Evolutionary conservation across 2,797 vertebrate species (phyloP), one percentile per base, ranked within the genome.

Genomic region (Melopsittacus undulatus): DNA sequence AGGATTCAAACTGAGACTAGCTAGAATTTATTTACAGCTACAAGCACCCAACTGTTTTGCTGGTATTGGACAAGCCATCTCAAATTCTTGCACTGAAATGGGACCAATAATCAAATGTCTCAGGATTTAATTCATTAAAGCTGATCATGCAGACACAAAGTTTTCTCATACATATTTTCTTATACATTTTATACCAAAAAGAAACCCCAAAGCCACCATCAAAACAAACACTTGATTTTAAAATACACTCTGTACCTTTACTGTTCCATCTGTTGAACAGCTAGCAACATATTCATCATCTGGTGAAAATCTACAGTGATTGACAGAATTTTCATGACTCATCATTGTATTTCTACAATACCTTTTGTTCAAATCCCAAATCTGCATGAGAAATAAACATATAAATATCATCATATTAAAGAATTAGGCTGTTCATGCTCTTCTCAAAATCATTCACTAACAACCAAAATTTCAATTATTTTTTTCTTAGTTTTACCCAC

Each of bases 261-360:
- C 92, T 42, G 98, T 99, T 77, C 99, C 99, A 68, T 99, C 99
- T 49, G 98, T 98, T 13, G 99, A 99, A 80, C 99, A 99, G 78
- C 99, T 99, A 91, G 99, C 99, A 92, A 99, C 84, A 83, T 98
- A 98, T 26, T 97, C 70, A 96, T 99, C 99, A 66, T 99, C 97
- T 10, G 99, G 99, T 84, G 99, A 99, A 98, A 99, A 99, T 96
- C 98, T 99, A 93, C 99, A 99, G 98, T 99, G 99, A 96, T 96
- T 99, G 85, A 99, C 98, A 4, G 98, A 98, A 88, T 98, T 98
- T 22, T 64, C 86, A 96, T 99, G 99, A 34, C 99, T 99, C 75
- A 99, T 99, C 98, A 99, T 95, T 1, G 99, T 99, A 98, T 99
- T 99, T 97, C 99, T 98, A 83, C 98, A 99, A 34, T 97, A 96